Evolutionary conservation across 2,888 invertebrate genomes (phyloP).

Genomic region (Trichacis sp.): DNA sequence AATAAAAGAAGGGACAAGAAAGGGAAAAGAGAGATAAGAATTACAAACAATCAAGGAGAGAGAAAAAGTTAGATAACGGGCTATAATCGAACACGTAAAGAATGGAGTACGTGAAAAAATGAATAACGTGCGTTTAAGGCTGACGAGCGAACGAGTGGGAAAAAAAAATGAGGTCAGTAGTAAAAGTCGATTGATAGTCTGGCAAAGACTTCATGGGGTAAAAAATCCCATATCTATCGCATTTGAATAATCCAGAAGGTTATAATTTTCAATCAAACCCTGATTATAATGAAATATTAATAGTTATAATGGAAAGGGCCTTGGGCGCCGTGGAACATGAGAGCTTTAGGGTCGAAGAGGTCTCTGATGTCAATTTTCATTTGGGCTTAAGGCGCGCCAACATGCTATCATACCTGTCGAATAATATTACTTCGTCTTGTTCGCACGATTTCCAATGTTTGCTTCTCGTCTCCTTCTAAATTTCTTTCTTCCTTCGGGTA

Average conservation of each 20-base stretch:
- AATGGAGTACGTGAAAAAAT: no score
- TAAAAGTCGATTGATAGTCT: no score
- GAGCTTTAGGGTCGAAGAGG: constrained; percentile 36
- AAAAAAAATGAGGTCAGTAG: no score
- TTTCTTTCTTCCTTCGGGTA: constrained; percentile 26
- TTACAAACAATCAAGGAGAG: no score
- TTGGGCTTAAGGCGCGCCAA: constrained; percentile 56
- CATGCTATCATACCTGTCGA: constrained; percentile 58
- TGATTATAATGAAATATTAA: background rate
- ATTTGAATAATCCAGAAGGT: background rate
- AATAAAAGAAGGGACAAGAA: no score
- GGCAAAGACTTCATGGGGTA: no score
- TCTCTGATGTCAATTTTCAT: constrained; percentile 57
- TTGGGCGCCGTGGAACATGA: constrained; percentile 18
- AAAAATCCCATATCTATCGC: background rate
- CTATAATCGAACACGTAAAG: no score
- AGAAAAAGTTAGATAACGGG: no score
- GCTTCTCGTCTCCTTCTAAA: constrained; percentile 15
- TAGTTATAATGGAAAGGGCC: background rate
- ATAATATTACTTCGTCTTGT: constrained; percentile 49
- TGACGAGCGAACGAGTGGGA: no score
- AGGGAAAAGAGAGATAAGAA: no score
- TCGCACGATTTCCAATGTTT: constrained; percentile 34
- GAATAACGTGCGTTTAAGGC: no score
- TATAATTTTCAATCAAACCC: background rate